phyloP scores from a whole-genome alignment of 2,113 vertebrate species.

The Pomatorhinus ruficollis region DNA sequence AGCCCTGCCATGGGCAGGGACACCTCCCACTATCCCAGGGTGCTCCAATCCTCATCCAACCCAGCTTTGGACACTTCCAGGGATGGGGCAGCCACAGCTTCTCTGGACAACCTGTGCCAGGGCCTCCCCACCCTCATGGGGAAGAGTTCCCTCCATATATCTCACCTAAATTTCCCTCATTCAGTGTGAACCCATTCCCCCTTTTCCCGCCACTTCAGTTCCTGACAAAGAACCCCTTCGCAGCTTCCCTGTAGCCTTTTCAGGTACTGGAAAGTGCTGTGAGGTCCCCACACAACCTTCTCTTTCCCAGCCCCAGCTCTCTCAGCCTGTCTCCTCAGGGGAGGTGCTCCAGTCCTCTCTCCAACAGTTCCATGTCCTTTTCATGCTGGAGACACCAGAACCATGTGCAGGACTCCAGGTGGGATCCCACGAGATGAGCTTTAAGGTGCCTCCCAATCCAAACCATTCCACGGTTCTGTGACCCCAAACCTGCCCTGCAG shows the following conservation, averaged over 20 bases:
- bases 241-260: not conserved
- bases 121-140: fast-evolving
- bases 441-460: not conserved
- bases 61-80: not conserved
- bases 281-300: not conserved
- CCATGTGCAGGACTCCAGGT: fast-evolving
- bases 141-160: not conserved
- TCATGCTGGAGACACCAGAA: not conserved
- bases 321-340: not conserved
- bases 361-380: fast-evolving
- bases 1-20: not conserved
- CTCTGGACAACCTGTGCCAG: not conserved
- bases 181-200: not conserved
- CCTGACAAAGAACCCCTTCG: not conserved
- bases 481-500: not conserved
- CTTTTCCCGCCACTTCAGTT: not conserved
- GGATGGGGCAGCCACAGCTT: not conserved
- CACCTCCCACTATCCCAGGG: fast-evolving
- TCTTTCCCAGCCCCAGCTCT: not conserved
- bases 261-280: not conserved
- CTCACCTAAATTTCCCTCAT: not conserved
- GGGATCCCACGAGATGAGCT: not conserved
- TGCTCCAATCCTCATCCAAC: fast-evolving
- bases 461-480: fast-evolving
- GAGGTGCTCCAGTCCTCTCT: not conserved